Percentiles rank a stretch among this genome's conserved stretches.
These are phyloP conservation scores for Pangasianodon gigas DNA, from an alignment of 2,113 vertebrate species.

Conservation along the genomic window DNA sequence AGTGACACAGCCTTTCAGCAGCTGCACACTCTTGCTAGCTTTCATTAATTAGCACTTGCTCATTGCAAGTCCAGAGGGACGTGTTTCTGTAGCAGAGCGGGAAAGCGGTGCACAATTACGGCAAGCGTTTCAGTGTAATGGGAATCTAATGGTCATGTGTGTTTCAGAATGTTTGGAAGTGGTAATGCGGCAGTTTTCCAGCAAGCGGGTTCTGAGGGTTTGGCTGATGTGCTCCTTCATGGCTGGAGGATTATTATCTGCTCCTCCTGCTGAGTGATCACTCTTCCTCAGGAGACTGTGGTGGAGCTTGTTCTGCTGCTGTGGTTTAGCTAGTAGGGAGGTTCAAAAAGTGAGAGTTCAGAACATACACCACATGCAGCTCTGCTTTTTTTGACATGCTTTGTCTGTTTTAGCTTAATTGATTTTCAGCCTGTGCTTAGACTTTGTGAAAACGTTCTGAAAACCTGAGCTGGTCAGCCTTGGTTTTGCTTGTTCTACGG, in stretches of 20 bases:
- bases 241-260: conserved; percentile 18
- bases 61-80: conserved; percentile 36
- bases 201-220: conserved; percentile 8
- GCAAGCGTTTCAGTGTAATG: conserved; percentile 49
- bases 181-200: conserved; percentile 25
- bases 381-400: not conserved
- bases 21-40: conserved; percentile 32
- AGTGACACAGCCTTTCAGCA: conserved; percentile 27
- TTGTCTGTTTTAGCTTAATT: conserved; percentile 19
- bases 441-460: not conserved
- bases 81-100: conserved; percentile 5
- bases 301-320: conserved; percentile 7
- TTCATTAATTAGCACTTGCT: conserved; percentile 48
- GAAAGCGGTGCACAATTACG: conserved; percentile 40
- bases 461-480: not conserved
- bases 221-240: not conserved
- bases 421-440: conserved; percentile 16
- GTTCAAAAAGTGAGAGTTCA: conserved; percentile 4
- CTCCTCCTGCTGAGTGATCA: conserved; percentile 36
- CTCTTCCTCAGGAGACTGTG: conserved; percentile 27
- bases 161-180: conserved; percentile 22
- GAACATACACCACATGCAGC: not conserved
- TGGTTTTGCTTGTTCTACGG: not conserved
- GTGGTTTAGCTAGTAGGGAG: conserved; percentile 18
- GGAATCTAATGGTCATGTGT: conserved; percentile 43